Base-by-base conservation (phyloP, 2,797 vertebrate species). In the Lithobates pipiens region DNA sequence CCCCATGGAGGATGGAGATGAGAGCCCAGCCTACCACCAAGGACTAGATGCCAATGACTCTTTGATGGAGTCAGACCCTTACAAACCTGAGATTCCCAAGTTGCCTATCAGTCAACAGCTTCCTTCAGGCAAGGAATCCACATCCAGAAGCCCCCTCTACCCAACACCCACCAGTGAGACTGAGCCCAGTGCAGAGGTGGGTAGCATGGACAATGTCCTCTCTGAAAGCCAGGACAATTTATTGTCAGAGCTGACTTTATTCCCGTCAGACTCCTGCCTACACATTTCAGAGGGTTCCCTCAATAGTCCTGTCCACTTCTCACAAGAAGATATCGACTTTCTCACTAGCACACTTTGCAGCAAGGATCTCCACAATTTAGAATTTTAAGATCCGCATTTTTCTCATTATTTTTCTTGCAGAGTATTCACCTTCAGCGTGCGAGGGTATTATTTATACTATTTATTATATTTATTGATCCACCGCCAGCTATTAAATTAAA, bases 321-420 rank as follows among this genome's bases (percentile, higher is more conserved):
- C 96, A 57, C 96, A 97, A 89, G 98, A 99, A 91, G 97, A 98
- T 89, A 95, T 99, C 90, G 97, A 99, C 89, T 91, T 98, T 80
- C 98, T 99, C 90, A 95, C 95, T 0, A 98, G 96, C 94, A 97
- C 97, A 65, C 94, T 99, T 89, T 97, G 97, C 91, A 93, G 96
- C 29, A 96, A 98, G 90, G 97, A 99, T 91, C 90, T 97, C 84
- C 96, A 96, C 34, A 94, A 96, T 83, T 91, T 98, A 77, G 85
- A 91, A 80, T 93, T 93, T 75, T 92, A 91, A 10, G 5, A 11
- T 23, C 32, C 15, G 18, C 72, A n/a, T 61, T 65, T 11, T 46
- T 69, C 6, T 34, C 54, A 39, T 25, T 39, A 7, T 74, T 65
- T 61, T 76, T 68, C 46, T 76, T 85, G 46, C 44, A 71, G 10